Conservation (phyloP, 2,797 vertebrate genomes). For the Gymnothorax javanicus region DNA sequence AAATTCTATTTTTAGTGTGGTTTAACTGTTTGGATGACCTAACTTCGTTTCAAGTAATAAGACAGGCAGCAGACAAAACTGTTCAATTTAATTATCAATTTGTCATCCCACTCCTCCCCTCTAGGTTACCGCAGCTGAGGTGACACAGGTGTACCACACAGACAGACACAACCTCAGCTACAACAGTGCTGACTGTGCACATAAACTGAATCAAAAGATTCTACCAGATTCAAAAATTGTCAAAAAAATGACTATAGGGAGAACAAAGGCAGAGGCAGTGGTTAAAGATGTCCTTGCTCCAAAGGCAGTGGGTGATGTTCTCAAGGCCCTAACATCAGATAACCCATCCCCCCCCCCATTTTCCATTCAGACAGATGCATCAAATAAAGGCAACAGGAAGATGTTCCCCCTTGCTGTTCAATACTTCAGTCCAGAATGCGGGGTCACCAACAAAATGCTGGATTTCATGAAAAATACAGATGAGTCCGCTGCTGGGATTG, state of each 20-base stretch:
- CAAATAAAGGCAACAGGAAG: conserved; percentile 13
- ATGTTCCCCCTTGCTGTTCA: conserved; percentile 29
- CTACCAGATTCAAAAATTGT: conserved; percentile 32
- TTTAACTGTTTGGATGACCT: too few relatives aligned
- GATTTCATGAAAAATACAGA: conserved; percentile 38
- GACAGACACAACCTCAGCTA: too few relatives aligned
- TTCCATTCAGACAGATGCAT: conserved; percentile 30
- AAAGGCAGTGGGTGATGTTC: conserved; percentile 41
- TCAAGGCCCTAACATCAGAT: not conserved
- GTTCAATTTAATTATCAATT: too few relatives aligned
- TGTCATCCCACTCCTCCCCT: too few relatives aligned
- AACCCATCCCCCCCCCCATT: conserved; percentile 35
- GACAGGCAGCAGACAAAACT: too few relatives aligned
- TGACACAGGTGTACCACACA: too few relatives aligned
- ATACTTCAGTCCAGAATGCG: conserved; percentile 28
- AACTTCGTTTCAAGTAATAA: not conserved
- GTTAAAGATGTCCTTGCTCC: conserved; percentile 32
- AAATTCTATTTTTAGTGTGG: too few relatives aligned
- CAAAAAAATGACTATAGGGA: conserved; percentile 34
- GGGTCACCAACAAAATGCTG: conserved; percentile 34
- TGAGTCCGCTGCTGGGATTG: conserved; percentile 28
- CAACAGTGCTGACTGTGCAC: too few relatives aligned
- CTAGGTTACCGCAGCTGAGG: conserved; percentile 25
- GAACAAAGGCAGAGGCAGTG: conserved; percentile 37
- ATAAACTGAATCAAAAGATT: too few relatives aligned